phyloP scores from a whole-genome alignment of 1,140 invertebrate genomes.

The Magallana gigas region DNA sequence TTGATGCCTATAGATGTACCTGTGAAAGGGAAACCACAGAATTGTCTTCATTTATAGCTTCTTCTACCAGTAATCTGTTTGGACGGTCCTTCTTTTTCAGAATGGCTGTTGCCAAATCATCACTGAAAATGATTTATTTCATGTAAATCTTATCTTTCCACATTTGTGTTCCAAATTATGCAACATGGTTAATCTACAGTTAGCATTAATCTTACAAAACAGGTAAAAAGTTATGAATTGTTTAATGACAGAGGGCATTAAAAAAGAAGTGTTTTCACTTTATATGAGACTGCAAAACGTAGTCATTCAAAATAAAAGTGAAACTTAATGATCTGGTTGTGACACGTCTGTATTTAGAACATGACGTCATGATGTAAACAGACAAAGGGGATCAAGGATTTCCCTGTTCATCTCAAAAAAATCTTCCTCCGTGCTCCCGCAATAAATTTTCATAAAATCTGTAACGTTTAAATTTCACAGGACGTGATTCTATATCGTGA shows the following conservation, averaged over 20 bases:
- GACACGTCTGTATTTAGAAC: conserved; percentile 39
- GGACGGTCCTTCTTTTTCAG: conserved; percentile 98
- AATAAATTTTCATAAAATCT: too few species aligned
- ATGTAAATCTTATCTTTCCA: too few species aligned
- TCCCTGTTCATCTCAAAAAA: background rate
- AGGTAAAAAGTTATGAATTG: too few species aligned
- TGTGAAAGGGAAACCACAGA: conserved; percentile 97
- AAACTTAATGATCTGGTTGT: conserved; percentile 3
- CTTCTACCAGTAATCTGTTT: conserved; percentile 98
- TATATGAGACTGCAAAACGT: too few species aligned
- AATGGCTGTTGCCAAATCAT: conserved; percentile 99
- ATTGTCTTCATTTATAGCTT: conserved; percentile 99
- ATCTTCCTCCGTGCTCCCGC: too few species aligned
- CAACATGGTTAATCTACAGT: too few species aligned
- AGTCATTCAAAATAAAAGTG: background rate
- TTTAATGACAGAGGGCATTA: too few species aligned
- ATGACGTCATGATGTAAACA: conserved; percentile 42
- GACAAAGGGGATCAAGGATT: conserved; percentile 22
- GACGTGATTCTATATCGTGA: too few species aligned
- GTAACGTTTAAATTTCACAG: too few species aligned
- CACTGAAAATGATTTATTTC: conserved; percentile 76
- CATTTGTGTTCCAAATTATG: too few species aligned
- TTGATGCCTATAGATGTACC: conserved; percentile 79
- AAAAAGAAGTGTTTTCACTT: too few species aligned
- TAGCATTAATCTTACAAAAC: too few species aligned